These are phyloP conservation scores for Drosophila engyochracea DNA, from an alignment of 2,888 invertebrate genomes.

Conservation along the genomic window DNA sequence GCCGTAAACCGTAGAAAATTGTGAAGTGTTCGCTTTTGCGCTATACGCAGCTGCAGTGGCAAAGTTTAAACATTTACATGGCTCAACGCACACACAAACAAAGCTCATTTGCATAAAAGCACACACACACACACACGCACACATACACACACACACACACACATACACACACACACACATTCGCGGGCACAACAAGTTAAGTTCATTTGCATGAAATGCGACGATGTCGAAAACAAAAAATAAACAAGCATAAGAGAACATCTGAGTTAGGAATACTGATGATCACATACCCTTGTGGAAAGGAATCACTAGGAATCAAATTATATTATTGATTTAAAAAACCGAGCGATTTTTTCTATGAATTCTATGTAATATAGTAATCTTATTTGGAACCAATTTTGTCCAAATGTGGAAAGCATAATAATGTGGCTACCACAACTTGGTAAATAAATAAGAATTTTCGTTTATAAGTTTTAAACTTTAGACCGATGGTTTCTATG, in stretches of 20 bases:
- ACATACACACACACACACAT: background rate
- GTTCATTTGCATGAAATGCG: constrained; percentile 74
- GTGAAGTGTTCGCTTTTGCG: constrained; percentile 21
- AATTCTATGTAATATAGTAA: background rate
- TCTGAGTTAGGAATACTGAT: background rate
- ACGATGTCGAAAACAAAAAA: constrained; percentile 37
- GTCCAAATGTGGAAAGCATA: background rate
- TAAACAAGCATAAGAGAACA: background rate
- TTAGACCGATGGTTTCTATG: no score
- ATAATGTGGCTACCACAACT: background rate
- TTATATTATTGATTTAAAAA: background rate
- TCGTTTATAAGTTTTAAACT: no score
- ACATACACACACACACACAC: background rate
- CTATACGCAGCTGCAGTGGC: constrained; percentile 36
- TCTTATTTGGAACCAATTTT: background rate
- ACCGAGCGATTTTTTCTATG: background rate
- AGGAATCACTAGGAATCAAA: background rate
- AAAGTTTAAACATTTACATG: constrained; percentile 54
- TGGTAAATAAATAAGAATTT: background rate
- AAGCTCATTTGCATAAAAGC: constrained; percentile 62
- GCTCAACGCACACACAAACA: constrained; percentile 28
- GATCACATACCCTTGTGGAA: background rate
- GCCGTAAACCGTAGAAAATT: constrained; percentile 30
- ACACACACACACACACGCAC: constrained; percentile 14
- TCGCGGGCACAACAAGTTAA: constrained; percentile 48